Conservation (phyloP, 2,888 invertebrate genomes). For the Alviniconcha strummeri region DNA sequence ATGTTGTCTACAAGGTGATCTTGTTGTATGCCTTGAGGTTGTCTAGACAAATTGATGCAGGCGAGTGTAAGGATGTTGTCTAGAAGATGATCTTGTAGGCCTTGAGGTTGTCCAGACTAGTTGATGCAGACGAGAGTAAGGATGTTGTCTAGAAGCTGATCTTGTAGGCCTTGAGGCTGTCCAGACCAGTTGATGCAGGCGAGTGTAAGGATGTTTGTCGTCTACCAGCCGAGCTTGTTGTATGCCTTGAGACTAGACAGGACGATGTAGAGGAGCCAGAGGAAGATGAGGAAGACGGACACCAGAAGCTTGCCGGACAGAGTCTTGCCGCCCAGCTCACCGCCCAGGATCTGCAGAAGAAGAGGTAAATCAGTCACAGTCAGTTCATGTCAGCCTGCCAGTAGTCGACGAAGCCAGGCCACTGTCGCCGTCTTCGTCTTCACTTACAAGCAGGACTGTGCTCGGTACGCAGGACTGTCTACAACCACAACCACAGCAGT, state of each 20-base stretch:
- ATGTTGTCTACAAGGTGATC: no score
- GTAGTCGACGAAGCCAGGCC: not conserved
- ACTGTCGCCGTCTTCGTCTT: not conserved
- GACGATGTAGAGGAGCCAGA: constrained; percentile 66
- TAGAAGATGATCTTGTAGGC: no score
- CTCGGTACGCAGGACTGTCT: not conserved
- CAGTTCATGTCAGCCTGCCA: not conserved
- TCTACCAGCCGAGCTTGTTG: constrained; percentile 37
- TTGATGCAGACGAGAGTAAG: no score
- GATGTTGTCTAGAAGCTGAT: no score
- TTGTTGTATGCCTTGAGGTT: not conserved
- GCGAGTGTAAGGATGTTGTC: no score
- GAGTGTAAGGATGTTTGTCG: no score
- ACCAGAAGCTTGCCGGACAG: constrained; percentile 45
- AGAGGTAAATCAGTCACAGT: not conserved
- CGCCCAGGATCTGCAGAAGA: constrained; percentile 63
- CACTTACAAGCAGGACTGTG: not conserved
- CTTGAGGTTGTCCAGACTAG: no score
- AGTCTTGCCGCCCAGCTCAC: constrained; percentile 67
- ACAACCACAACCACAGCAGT: not conserved
- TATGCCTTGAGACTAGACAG: constrained; percentile 58
- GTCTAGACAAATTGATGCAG: no score
- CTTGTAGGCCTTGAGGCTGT: no score
- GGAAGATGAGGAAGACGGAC: constrained; percentile 49
- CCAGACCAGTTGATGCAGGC: no score